Evolutionary conservation across 2,888 invertebrate species (phyloP).

Genomic region (Eupithecia abbreviata): DNA sequence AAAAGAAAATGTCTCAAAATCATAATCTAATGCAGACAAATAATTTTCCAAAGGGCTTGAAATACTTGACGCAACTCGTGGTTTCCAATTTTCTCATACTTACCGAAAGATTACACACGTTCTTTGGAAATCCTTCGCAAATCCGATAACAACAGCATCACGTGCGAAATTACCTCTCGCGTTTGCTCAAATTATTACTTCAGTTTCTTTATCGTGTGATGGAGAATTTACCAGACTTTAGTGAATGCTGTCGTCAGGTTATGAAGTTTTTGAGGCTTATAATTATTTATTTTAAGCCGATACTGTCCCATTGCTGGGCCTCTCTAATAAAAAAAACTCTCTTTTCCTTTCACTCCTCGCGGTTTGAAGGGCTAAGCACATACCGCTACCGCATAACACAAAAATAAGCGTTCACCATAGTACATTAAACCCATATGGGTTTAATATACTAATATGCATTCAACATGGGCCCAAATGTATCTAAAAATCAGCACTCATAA

Average conservation of each 20-base stretch:
- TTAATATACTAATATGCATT: too few species aligned
- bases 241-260: neutral
- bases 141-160: slow-evolving; percentile 41
- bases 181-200: slow-evolving; percentile 48
- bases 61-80: slow-evolving; percentile 13
- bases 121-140: slow-evolving; percentile 26
- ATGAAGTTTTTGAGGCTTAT: neutral
- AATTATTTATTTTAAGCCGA: neutral
- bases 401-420: too few species aligned
- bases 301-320: neutral
- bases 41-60: slow-evolving; percentile 2
- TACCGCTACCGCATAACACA: too few species aligned
- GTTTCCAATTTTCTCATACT: slow-evolving; percentile 32
- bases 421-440: too few species aligned
- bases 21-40: neutral
- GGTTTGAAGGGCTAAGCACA: too few species aligned
- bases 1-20: neutral
- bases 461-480: too few species aligned
- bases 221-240: slow-evolving; percentile 32
- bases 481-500: too few species aligned
- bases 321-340: too few species aligned
- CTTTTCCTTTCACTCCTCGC: too few species aligned
- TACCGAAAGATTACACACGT: slow-evolving; percentile 33
- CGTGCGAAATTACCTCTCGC: slow-evolving; percentile 54
- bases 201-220: slow-evolving; percentile 31